Evolutionary conservation across 2,113 vertebrate species (phyloP).

Genomic region (Zosterops pallidus): DNA sequence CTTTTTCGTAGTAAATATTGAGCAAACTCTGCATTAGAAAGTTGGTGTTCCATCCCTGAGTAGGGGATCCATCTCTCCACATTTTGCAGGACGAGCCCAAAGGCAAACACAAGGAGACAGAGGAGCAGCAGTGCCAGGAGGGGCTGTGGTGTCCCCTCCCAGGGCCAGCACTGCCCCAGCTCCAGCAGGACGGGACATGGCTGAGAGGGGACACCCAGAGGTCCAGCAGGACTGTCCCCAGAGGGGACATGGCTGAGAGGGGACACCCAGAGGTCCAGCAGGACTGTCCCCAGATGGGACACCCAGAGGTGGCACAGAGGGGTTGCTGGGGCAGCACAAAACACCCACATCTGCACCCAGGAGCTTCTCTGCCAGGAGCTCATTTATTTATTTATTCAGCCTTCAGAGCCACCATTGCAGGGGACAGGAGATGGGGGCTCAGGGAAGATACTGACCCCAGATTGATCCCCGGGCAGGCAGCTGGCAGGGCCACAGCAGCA

Average conservation of each 20-base stretch:
- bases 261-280: accelerated
- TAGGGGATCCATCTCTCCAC: accelerated
- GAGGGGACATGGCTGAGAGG: accelerated
- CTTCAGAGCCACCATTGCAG: neutral
- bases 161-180: accelerated
- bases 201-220: too few species aligned
- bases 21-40: accelerated
- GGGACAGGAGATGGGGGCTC: slow-evolving; percentile 1
- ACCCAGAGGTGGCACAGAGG: accelerated
- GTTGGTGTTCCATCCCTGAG: accelerated
- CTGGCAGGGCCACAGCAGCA: neutral
- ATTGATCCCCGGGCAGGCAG: slow-evolving; percentile 46
- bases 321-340: neutral
- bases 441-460: neutral
- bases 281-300: too few species aligned
- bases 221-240: too few species aligned
- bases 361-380: neutral
- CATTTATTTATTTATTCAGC: accelerated
- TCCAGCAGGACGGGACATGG: accelerated
- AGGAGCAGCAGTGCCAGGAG: accelerated
- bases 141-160: accelerated
- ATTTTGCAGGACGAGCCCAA: accelerated
- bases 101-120: accelerated
- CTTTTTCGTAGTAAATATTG: accelerated
- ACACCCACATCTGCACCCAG: neutral